Evolutionary conservation across 2,888 invertebrate genomes (phyloP), one percentile per base, ranked within the genome.

Genomic region (Eupithecia pulchellata): DNA sequence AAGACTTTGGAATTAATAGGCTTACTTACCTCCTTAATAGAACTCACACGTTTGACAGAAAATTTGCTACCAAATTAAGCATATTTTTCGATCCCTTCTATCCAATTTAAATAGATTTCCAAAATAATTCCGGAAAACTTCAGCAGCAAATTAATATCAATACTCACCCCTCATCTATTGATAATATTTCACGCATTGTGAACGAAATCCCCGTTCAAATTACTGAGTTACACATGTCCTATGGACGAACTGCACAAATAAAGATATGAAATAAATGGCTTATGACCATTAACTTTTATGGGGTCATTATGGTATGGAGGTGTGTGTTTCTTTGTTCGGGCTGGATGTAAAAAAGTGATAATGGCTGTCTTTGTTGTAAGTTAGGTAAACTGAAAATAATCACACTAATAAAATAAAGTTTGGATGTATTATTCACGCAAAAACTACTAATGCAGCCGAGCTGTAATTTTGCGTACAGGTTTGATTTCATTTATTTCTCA

Each of bases 191-290:
- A 91, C 87, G 87, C 91, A 89, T 91, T 89, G 89, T 87, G 79
- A 84, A 79, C 85, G 78, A 87, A 91, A 90, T 87, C 88, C 88
- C 89, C 78, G 79, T 82, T 86, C 86, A 88, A 90, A 88, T 90
- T 89, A 89, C 88, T 85, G 85, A 88, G 88, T 87, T 89, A 91
- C 91, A 91, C 88, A 90, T 90, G 90, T 90, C 88, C 82, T 66
- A 39, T 20, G 77, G 80, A 68, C 32, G 39, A 69, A 80, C 81
- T 91, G 91, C 83, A 79, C 90, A 92, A 91, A 92, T 85, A 93
- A 77, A 92, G 92, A 93, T 92, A 92, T 86, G 86, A 85, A 89
- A 89, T 89, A 88, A 86, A 91, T 88, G 86, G 86, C 84, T 83
- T 80, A 81, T 76, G 73, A 82, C 86, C 84, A 88, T 91, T 90